Evolutionary conservation across 1,140 invertebrate genomes (phyloP), one percentile per base, ranked within the genome.

Genomic region (Chrysopa pallens): DNA sequence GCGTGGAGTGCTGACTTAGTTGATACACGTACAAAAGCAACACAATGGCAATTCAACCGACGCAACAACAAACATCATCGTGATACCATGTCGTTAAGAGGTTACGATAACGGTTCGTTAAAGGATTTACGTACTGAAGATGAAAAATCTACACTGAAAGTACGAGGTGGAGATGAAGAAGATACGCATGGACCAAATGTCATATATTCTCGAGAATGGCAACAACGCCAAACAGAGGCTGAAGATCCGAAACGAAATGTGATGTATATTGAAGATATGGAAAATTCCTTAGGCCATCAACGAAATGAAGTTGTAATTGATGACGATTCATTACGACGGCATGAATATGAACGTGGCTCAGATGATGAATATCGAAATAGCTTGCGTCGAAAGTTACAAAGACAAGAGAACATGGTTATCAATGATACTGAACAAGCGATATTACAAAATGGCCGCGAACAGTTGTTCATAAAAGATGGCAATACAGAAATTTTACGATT

Each of bases 401-500:
- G 52, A 29, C 47, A 43, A 46, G 45, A 38, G 60, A 59, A 40
- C 33, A 13, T 42, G 8, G 8, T 33, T 11, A 23, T 23, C 17
- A 38, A 48, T 9, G 41, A 50, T 43, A 44, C 45, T n/a, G 43
- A 50, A 29, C 44, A 48, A 36, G 44, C 42, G 12, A 46, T 50
- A 17, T 41, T 49, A 11, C 52, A 53, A 39, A 40, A 37, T 12
- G 67, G 64, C 13, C 61, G 79, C 31, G 79, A 84, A 49, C 77
- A 80, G 50, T 72, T 76, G 50, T 85, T 80, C 53, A 82, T 82
- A 15, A 73, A 81, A 51, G 81, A 86, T 52, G 84, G 83, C 0
- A 83, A 84, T 50, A 77, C 82, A 1, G 84, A 86, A 63, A 82
- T 87, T 39, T 60, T 87, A 36, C 64, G 81, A 46, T 60, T 87